phyloP scores from a whole-genome alignment of 2,797 vertebrate species.

The Sitta carolinensis region DNA sequence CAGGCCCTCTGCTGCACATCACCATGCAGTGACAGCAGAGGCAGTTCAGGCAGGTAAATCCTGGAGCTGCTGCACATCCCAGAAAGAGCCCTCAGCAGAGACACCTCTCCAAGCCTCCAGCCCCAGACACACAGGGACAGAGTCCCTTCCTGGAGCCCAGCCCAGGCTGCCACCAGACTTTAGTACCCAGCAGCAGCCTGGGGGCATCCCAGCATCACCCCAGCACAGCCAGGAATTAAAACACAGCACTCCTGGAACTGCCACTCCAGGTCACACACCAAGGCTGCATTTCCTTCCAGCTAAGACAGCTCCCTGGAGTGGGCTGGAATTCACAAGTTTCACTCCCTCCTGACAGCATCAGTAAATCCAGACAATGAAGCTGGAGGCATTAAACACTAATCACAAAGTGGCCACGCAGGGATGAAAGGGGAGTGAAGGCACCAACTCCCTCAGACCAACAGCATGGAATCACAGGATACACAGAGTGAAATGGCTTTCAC shows the following conservation, averaged over 20 bases:
- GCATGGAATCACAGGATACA: not conserved
- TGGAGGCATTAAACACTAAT: not conserved
- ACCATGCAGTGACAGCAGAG: not conserved
- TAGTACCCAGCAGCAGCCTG: not conserved
- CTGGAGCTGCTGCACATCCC: not conserved
- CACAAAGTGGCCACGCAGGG: not conserved
- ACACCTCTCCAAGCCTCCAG: accelerated
- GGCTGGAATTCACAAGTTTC: not conserved
- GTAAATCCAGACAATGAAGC: not conserved
- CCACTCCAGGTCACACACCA: not conserved
- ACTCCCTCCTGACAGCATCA: accelerated
- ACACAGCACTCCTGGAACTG: not conserved
- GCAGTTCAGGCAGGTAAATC: accelerated
- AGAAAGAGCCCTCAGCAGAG: accelerated
- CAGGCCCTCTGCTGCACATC: not conserved
- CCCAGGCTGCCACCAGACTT: not conserved
- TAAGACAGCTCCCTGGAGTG: not conserved
- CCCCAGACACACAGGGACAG: accelerated
- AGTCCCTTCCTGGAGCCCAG: not conserved
- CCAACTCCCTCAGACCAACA: not conserved
- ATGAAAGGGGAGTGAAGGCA: not conserved
- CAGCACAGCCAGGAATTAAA: not conserved
- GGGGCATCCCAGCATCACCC: not conserved
- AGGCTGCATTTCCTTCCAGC: not conserved
- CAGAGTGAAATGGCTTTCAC: not conserved